phyloP scores from a whole-genome alignment of 2,888 invertebrate genomes.

The Dryomyza anilis region DNA sequence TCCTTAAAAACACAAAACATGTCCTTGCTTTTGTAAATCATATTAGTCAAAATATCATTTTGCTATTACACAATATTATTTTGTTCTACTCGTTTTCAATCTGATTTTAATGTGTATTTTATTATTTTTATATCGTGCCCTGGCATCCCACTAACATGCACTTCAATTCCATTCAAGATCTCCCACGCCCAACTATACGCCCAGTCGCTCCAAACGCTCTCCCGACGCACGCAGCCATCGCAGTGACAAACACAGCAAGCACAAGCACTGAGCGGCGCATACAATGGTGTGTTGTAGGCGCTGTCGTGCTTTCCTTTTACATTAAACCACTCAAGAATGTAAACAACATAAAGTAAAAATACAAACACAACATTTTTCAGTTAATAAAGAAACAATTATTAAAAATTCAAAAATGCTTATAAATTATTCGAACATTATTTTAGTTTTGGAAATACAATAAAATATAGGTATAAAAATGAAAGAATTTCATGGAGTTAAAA shows the following conservation, averaged over 20 bases:
- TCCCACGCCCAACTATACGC: constrained; percentile 39
- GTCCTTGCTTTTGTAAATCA: too few species aligned
- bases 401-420: too few species aligned
- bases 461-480: neutral
- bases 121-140: too few species aligned
- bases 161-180: constrained; percentile 37
- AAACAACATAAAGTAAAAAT: neutral
- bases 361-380: neutral
- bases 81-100: neutral
- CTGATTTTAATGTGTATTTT: neutral
- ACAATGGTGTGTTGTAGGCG: too few species aligned
- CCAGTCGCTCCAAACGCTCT: constrained; percentile 13
- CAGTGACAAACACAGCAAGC: constrained; percentile 63
- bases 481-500: neutral
- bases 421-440: too few species aligned
- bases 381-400: too few species aligned
- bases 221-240: constrained; percentile 42
- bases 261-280: constrained; percentile 62
- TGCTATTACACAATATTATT: neutral
- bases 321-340: too few species aligned
- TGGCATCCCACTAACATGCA: too few species aligned
- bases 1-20: too few species aligned
- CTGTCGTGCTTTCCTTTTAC: too few species aligned
- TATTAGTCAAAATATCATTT: too few species aligned
- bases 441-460: neutral